Conservation (phyloP, 2,888 invertebrate species). For the Mimumesa dahlbomi region DNA sequence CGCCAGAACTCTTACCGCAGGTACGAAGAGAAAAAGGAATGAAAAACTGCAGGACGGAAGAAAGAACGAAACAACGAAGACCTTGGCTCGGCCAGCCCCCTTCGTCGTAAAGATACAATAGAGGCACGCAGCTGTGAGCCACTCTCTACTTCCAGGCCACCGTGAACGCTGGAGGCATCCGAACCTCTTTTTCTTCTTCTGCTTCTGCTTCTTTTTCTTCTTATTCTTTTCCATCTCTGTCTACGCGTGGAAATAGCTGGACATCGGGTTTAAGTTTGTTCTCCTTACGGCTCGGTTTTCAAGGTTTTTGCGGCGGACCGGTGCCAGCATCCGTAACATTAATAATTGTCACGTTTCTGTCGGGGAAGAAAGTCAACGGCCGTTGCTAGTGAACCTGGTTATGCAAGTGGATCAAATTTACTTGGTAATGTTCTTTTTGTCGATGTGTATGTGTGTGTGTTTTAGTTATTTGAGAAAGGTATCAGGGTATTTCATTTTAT, state of each 20-base stretch:
- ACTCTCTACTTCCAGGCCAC: constrained; percentile 48
- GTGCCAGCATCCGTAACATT: background rate
- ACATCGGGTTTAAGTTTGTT: background rate
- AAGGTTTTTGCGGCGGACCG: too few relatives aligned
- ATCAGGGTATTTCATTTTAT: too few relatives aligned
- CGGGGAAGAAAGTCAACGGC: background rate
- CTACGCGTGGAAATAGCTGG: background rate
- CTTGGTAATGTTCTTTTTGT: too few relatives aligned
- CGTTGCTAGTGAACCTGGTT: too few relatives aligned
- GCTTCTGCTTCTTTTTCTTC: background rate
- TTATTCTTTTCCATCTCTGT: background rate
- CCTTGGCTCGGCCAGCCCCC: constrained; percentile 36
- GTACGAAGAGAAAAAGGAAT: constrained; percentile 1
- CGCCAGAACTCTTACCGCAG: background rate
- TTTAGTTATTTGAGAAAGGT: too few relatives aligned
- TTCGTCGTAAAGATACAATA: constrained; percentile 60
- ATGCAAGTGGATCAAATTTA: too few relatives aligned
- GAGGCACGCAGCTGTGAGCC: constrained; percentile 52
- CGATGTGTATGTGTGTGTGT: too few relatives aligned
- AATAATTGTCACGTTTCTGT: background rate
- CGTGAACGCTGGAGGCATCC: constrained; percentile 33
- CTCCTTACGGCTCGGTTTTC: background rate
- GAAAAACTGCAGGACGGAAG: background rate
- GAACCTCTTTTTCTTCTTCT: background rate
- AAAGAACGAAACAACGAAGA: constrained; percentile 5